Base-by-base conservation (phyloP, 2,797 vertebrate species). In the Hypotaenidia okinawae region DNA sequence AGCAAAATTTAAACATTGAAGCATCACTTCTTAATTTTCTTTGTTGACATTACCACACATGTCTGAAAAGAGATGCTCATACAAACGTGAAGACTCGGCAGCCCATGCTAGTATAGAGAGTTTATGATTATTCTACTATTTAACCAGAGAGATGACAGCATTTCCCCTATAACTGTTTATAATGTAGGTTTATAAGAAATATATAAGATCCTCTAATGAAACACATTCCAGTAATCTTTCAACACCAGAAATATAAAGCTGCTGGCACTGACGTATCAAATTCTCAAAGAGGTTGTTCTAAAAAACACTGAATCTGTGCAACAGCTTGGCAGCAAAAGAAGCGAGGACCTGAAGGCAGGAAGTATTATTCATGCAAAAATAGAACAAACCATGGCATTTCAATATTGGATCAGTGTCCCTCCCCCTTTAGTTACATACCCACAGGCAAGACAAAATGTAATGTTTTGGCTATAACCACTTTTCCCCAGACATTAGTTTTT, bases 361-460 rank as follows among this genome's bases (percentile, higher is more conserved):
- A 95, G 85, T 90, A 97, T 96, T 97, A 97, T 95, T 97, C 93
- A 95, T 91, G 95, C 81, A 97, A 97, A 98, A 98, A 97, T 86
- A 97, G 96, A 97, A 95, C 91, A 95, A 97, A 97, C 90, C 94
- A 28, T 92, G 78, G 89, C 95, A 89, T 96, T 97, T 96, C 95
- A 97, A 95, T 96, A 96, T 19, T 95, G 81, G 84, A 92, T 96
- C 81, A 72, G 61, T 62, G 79, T 43, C 21, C 84, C 27, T 84
- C 82, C 68, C 84, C 76, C 85, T 81, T 94, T 93, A 94, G 95
- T 97, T 97, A 94, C 96, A 97, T 95, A 97, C 88, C 96, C 89
- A 96, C 93, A 95, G 94, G 92, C 95, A 97, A 97, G 94, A 82
- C 79, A 96, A 93, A 95, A 91, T 57, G 66, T 68, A 95, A 90